A percentile compares a stretch with the other conserved stretches of the same genome.
Conservation (phyloP, 2,888 invertebrate genomes). For the Melanophora roralis region DNA sequence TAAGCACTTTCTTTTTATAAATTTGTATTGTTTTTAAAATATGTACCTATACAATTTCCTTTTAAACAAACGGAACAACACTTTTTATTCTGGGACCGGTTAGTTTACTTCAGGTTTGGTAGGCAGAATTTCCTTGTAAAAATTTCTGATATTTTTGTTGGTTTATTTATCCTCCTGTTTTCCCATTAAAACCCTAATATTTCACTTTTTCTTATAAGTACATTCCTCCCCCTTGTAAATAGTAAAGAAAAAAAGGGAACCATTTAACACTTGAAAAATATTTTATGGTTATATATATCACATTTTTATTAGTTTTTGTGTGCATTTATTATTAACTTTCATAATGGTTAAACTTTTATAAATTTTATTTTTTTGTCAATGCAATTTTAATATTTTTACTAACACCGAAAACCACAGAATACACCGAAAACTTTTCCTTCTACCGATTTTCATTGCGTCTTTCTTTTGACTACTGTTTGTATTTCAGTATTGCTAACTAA, state of each 20-base stretch:
- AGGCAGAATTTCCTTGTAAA: constrained; percentile 43
- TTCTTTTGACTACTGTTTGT: constrained; percentile 38
- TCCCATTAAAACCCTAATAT: constrained; percentile 19
- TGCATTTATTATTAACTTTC: constrained; percentile 28
- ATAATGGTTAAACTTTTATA: constrained; percentile 1
- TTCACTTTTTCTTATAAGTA: constrained; percentile 12
- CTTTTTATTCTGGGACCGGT: constrained; percentile 36
- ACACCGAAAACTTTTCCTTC: constrained; percentile 7
- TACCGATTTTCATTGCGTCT: constrained; percentile 53
- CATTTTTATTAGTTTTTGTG: neutral
- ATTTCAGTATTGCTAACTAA: neutral
- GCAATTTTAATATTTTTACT: constrained; percentile 47
- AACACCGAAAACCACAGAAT: too few species aligned
- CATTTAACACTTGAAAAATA: constrained; percentile 20
- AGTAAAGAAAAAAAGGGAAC: neutral
- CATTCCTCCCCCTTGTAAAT: constrained; percentile 36
- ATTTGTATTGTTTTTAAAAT: neutral
- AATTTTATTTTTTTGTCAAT: constrained; percentile 14
- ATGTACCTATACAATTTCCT: neutral
- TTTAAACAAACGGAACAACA: neutral
- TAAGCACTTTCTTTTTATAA: constrained; percentile 6
- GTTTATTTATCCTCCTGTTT: constrained; percentile 50
- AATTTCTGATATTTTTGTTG: constrained; percentile 31
- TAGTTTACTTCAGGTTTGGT: too few species aligned
- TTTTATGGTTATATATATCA: constrained; percentile 10